Evolutionary conservation across 2,113 vertebrate genomes (phyloP).

Genomic region (Tretioscincus oriximinensis): DNA sequence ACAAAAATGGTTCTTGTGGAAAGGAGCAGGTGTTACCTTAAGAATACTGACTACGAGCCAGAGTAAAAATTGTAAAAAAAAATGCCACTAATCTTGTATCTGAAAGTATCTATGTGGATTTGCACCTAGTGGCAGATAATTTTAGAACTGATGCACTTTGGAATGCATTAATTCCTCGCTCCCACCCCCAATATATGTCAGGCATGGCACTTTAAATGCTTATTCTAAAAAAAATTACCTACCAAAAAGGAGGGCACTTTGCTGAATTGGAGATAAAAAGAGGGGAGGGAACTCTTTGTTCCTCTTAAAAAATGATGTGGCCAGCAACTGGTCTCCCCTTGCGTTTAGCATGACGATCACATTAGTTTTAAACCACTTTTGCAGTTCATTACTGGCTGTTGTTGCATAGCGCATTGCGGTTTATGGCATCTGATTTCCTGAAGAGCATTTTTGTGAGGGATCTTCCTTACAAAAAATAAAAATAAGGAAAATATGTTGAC

Average conservation of each 20-base stretch:
- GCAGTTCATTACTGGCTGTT: neutral
- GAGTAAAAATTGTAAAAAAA: neutral
- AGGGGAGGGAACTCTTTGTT: neutral
- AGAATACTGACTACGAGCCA: accelerated
- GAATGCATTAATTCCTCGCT: neutral
- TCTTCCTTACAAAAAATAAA: neutral
- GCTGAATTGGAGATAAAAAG: neutral
- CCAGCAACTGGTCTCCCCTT: neutral
- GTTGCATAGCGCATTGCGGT: neutral
- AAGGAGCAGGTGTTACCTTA: neutral
- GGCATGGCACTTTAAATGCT: conserved; percentile 4
- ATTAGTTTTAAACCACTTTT: neutral
- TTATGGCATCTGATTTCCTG: neutral
- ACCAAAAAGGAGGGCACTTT: neutral
- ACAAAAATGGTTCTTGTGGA: neutral
- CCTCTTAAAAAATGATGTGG: neutral
- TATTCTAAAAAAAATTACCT: neutral
- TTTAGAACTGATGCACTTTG: neutral
- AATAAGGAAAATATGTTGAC: neutral
- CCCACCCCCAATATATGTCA: neutral
- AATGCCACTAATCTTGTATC: no score
- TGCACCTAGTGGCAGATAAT: neutral
- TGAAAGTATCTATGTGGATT: neutral
- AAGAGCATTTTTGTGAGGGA: neutral
- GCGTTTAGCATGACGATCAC: neutral